Evolutionary conservation across 64 coral and sea anemone species (phyloP), one percentile per base, ranked within the genome.

Genomic region (Stichodactyla helianthus): DNA sequence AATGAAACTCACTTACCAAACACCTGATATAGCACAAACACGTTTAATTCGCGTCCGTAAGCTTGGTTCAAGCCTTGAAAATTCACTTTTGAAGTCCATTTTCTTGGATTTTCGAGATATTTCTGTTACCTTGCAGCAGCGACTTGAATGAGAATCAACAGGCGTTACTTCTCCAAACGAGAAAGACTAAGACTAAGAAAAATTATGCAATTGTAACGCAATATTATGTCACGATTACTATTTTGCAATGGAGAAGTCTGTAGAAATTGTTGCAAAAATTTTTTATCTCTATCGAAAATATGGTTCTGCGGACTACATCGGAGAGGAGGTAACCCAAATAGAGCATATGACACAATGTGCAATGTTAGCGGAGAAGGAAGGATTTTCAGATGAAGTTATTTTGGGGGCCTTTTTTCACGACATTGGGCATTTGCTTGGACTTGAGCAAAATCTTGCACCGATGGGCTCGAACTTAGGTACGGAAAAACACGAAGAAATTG

Each of bases 281-380:
- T 95, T 95, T 55, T 90, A 95, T 83, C 89, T 98, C 55, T 94
- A 89, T 63, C 87, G 84, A 82, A 92, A 98, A 56, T 86, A 98
- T 79, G 96, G 96, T 31, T 55, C 64, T 50, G 89, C 67, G 78
- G 93, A 98, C 55, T 98, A 98, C 22, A 90, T 98, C 1, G 96
- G 96, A 14, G 96, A 98, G 68, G 87, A 90, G 14, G 84, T 98
- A 0, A 89, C 90, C 16, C 93, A 98, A 51, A 61, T 82, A 90
- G 90, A 95, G 57, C 93, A 98, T 35, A 94, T 94, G 92, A 83
- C 55, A 53, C 96, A 98, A 52, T 94, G 92, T 71, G 96, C 96
- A 19, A 98, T 98, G 96, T 77, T 95, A 22, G 96, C 96, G 0
- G 96, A 98, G 83, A 95, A 98, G 44, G 90, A 98, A 15, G 93